Base-by-base conservation (phyloP, 2,113 vertebrate genomes). In the Cromileptes altivelis region DNA sequence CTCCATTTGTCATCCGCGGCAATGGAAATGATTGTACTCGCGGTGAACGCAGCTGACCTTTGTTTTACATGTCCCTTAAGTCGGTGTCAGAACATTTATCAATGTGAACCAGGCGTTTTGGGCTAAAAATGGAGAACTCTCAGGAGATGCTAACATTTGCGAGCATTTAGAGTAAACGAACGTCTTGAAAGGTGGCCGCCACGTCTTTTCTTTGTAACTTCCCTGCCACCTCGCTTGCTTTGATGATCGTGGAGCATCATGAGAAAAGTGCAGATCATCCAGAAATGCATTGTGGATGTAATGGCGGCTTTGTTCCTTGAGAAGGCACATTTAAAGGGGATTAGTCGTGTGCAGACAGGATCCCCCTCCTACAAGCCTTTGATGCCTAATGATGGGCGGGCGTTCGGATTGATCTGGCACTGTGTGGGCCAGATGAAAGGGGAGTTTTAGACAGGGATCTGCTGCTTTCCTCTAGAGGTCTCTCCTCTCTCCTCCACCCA, bases 371-470 rank as follows among this genome's bases (percentile, higher is more conserved):
- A 80, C 89, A 68, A 15, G 11, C 71, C 93, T 94, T 94, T 94
- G 94, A 94, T 92, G 91, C 89, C 75, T 88, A 91, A 91, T 88
- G 89, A 93, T 92, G 90, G 92, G 92, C 88, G 84, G 89, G 85
- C 56, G 73, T 60, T 90, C 10, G 81, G 86, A 93, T 93, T 93
- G 92, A 94, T 92, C 83, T 88, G 86, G 86, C 89, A 87, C 92
- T 85, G 89, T 88, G 92, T 91, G 89, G 91, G 92, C 86, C 89
- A 87, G 89, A 91, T 94, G 90, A 94, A 94, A 93, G 88, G 68
- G 37, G 57, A 70, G 76, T 83, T 85, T 85, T 75, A 77, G 88
- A 88, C 89, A 70, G 67, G 85, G 89, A 89, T 91, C 90, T 81
- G 74, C 77, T 71, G 80, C 85, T 88, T 89, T 58, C 83, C 88